A percentile compares a stretch with the other conserved stretches of the same genome.
phyloP scores from a whole-genome alignment of 2,888 invertebrate species.

The Bembecia ichneumoniformis region DNA sequence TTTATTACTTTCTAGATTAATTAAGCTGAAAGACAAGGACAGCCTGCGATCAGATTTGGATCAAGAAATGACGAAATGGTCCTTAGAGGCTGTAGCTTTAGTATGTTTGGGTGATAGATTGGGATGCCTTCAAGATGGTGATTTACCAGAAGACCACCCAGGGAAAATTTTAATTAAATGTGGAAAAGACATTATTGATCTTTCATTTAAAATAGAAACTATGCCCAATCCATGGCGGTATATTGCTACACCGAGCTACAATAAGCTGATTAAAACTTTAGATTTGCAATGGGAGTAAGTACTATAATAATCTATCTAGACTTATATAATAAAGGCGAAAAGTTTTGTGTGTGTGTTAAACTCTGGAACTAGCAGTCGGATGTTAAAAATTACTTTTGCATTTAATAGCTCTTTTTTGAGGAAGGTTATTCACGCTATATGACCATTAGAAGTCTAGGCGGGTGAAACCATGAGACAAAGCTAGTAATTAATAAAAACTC shows the following conservation, averaged over 20 bases:
- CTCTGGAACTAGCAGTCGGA: too few relatives aligned
- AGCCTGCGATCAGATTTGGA: conserved; percentile 52
- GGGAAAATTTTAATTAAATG: conserved; percentile 37
- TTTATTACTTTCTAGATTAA: conserved; percentile 32
- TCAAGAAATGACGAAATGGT: conserved; percentile 74
- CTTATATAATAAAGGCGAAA: too few relatives aligned
- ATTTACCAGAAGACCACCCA: conserved; percentile 36
- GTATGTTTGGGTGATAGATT: conserved; percentile 48
- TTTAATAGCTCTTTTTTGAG: too few relatives aligned
- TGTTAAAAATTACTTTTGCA: too few relatives aligned
- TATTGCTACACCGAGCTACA: conserved; percentile 37
- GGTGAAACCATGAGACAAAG: too few relatives aligned
- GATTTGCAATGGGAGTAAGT: conserved; percentile 59
- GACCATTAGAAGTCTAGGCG: too few relatives aligned
- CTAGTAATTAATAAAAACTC: too few relatives aligned
- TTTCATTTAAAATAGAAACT: conserved; percentile 39
- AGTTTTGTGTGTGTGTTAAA: too few relatives aligned
- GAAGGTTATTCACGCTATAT: too few relatives aligned
- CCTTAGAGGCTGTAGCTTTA: conserved; percentile 69
- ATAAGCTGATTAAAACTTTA: conserved; percentile 37
- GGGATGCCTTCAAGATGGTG: conserved; percentile 36
- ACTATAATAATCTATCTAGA: background rate
- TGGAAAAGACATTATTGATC: conserved; percentile 33
- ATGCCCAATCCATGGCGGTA: conserved; percentile 40
- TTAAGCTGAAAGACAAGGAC: conserved; percentile 28